Evolutionary conservation across 2,888 invertebrate genomes (phyloP).

Genomic region (Agriopis aurantiaria): DNA sequence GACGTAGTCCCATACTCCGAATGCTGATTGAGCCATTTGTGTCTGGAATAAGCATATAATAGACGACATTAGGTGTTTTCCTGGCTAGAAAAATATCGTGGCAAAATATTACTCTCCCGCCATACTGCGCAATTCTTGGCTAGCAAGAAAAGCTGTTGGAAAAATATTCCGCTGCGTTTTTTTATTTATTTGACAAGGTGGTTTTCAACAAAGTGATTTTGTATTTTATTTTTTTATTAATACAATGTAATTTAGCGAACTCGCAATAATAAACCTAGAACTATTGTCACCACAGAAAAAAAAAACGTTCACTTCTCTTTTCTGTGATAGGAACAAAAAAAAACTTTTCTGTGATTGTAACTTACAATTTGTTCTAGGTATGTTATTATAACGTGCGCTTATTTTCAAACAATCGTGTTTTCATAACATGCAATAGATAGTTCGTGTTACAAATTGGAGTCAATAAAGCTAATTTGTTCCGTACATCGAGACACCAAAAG

Average conservation of each 20-base stretch:
- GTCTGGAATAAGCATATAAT: conserved; percentile 39
- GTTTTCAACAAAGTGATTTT: too few species aligned
- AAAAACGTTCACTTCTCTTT: too few species aligned
- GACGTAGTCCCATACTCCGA: conserved; percentile 91
- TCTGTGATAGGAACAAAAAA: too few species aligned
- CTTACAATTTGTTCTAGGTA: background rate
- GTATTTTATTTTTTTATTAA: too few species aligned
- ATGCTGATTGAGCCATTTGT: conserved; percentile 69
- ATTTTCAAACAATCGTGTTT: background rate
- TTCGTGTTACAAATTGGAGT: conserved; percentile 11
- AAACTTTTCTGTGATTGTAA: too few species aligned
- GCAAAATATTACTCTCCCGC: background rate
- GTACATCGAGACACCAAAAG: conserved; percentile 3
- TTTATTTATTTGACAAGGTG: too few species aligned
- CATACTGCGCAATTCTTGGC: background rate
- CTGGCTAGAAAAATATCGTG: background rate
- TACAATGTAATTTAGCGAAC: too few species aligned
- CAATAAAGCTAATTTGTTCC: conserved; percentile 16
- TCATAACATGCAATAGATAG: conserved; percentile 6
- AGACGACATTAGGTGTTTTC: background rate
- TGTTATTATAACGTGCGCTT: background rate
- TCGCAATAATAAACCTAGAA: too few species aligned
- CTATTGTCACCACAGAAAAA: too few species aligned
- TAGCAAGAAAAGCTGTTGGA: background rate
- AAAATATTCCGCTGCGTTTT: background rate